A percentile compares a stretch with the other conserved stretches of the same genome.
Evolutionary conservation across 1,140 invertebrate species (phyloP).

Genomic region (Helicoverpa armigera): DNA sequence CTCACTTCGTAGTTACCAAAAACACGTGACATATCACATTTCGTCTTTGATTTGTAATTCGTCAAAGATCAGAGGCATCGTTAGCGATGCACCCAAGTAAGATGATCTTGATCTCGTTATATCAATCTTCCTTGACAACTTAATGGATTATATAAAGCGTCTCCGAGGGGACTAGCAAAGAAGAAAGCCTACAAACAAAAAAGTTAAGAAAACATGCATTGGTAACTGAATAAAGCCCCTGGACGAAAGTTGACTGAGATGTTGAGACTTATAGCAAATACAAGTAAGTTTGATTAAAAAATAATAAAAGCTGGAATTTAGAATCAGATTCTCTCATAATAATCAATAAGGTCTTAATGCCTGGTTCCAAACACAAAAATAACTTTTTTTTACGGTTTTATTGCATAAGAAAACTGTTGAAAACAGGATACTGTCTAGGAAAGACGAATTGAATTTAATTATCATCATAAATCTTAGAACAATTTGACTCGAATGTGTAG

Average conservation of each 20-base stretch:
- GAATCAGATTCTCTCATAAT: too few relatives aligned
- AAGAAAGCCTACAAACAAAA: constrained; percentile 31
- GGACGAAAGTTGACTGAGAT: neutral
- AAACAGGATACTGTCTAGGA: too few relatives aligned
- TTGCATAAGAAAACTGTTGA: too few relatives aligned
- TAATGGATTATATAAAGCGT: constrained; percentile 78
- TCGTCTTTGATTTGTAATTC: constrained; percentile 24
- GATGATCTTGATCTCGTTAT: constrained; percentile 71
- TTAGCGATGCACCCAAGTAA: constrained; percentile 74
- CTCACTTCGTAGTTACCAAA: too few relatives aligned
- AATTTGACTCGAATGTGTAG: too few relatives aligned
- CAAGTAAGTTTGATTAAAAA: too few relatives aligned
- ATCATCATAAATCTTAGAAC: too few relatives aligned
- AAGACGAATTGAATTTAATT: too few relatives aligned
- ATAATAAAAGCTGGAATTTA: too few relatives aligned
- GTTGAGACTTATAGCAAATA: neutral
- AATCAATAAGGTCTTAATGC: too few relatives aligned
- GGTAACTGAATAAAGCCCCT: neutral
- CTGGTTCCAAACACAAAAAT: too few relatives aligned
- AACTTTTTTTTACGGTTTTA: too few relatives aligned
- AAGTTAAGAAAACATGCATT: neutral
- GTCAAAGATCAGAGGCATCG: constrained; percentile 49
- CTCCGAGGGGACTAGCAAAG: constrained; percentile 37
- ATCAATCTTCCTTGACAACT: constrained; percentile 79
- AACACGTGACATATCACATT: neutral